Evolutionary conservation across 2,113 vertebrate genomes (phyloP).

Genomic region (Otolemur garnettii): DNA sequence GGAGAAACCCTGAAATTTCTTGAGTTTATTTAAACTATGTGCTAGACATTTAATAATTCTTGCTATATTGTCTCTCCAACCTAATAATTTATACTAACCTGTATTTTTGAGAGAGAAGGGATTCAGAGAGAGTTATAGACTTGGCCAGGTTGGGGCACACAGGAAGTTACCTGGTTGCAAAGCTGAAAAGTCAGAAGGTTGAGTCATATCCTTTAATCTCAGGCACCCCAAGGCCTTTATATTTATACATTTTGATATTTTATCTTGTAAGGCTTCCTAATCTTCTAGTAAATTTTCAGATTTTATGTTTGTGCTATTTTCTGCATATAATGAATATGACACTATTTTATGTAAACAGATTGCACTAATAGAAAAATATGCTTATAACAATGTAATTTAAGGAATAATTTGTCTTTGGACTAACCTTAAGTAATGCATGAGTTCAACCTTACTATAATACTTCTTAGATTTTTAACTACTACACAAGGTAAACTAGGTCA

Average conservation of each 20-base stretch:
- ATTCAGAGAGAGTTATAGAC: background rate
- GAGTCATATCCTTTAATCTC: background rate
- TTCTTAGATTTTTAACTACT: slow-evolving; percentile 21
- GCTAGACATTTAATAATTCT: background rate
- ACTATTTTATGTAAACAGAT: background rate
- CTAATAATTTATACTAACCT: background rate
- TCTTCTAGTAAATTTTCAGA: background rate
- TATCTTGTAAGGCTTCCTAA: background rate
- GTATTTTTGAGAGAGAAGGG: background rate
- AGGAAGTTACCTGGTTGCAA: background rate
- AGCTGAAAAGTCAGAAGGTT: background rate
- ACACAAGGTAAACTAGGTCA: background rate
- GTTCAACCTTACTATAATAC: background rate
- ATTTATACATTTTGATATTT: background rate
- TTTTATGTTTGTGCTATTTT: background rate
- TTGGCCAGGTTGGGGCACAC: background rate
- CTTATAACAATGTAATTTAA: background rate
- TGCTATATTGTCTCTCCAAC: background rate
- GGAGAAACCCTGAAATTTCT: background rate
- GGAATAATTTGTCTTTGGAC: slow-evolving; percentile 34
- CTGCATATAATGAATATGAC: background rate
- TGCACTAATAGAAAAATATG: background rate
- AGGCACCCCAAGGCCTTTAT: background rate
- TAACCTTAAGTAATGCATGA: background rate
- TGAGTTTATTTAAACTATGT: background rate